Conservation (phyloP, 2,113 vertebrate species). For the Uropsilus gracilis region DNA sequence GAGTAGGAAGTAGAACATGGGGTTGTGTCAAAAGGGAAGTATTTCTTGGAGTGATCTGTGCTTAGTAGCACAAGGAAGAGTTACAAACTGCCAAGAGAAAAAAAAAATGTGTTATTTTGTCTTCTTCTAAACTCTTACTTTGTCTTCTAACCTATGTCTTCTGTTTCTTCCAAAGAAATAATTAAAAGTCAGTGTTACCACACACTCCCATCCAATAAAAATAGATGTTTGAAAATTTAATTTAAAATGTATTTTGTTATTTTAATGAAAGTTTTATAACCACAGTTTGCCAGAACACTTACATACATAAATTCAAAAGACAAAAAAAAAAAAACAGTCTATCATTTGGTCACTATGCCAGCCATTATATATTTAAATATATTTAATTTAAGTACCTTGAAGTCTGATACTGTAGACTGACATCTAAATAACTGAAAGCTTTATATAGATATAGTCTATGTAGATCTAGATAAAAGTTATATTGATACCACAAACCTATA, state of each 20-base stretch:
- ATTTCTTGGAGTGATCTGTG: neutral
- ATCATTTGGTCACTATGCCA: neutral
- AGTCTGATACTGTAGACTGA: neutral
- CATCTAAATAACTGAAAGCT: neutral
- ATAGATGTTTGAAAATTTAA: slow-evolving; percentile 42
- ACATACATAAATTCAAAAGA: slow-evolving; percentile 13
- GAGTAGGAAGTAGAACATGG: neutral
- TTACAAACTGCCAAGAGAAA: neutral
- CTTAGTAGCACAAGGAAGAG: neutral
- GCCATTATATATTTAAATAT: neutral
- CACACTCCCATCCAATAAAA: slow-evolving; percentile 48
- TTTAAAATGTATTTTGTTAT: slow-evolving; percentile 45
- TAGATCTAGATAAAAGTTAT: neutral
- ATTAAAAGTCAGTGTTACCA: slow-evolving; percentile 39
- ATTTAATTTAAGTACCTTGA: neutral
- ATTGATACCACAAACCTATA: neutral
- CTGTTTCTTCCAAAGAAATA: slow-evolving; percentile 29
- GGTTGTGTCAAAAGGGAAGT: neutral
- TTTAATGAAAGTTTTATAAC: slow-evolving; percentile 46
- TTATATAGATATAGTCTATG: neutral
- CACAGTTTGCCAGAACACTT: neutral
- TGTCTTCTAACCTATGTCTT: neutral
- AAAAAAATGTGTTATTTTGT: neutral
- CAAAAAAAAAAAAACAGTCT: neutral
- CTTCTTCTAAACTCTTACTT: neutral